Evolutionary conservation across 2,113 vertebrate species (phyloP), one percentile per base, ranked within the genome.

Genomic region (Daubentonia madagascariensis): DNA sequence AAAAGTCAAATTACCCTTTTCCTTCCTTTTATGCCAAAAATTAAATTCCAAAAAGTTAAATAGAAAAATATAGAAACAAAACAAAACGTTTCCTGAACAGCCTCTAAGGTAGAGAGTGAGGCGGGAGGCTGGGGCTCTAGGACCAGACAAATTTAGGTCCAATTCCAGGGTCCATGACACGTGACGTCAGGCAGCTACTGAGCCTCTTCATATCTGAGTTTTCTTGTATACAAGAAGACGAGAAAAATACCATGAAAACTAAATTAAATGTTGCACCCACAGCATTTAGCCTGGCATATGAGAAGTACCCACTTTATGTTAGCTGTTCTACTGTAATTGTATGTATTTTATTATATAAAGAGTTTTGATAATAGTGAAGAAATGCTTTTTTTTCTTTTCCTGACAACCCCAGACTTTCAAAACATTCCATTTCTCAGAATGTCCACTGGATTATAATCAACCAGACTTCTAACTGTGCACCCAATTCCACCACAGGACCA

Each of bases 171-270:
- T 4, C 25, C 28, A 0, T 6, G 5, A 0, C 6, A 4, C 0
- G 2, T 11, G 23, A 30, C 18, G 0, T 18, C 10, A 23, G 7
- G 14, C 8, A 45, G 45, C 8, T 1, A 0, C 6, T 0, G 0
- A 3, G 1, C 7, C 6, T 8, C 25, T 18, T 37, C 1, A 2
- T 3, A 2, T 6, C 23, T 35, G 10, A 8, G 20, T 52, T 79
- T 67, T 35, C 79, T 32, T 10, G 10, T 4, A 1, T 22, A 11
- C 23, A 22, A 23, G n/a, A 48, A 59, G 30, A 20, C 79, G 23
- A 90, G 50, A 16, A 37, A 43, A 25, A 28, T 6, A 25, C 7
- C 57, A 0, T 1, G 5, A 43, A 89, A 17, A n/a, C 80, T n/a
- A 45, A 25, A 50, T 40, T 68, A 43, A 78, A 72, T 1, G 5